phyloP scores from a whole-genome alignment of 2,113 vertebrate species.

The Ictidomys tridecemlineatus region DNA sequence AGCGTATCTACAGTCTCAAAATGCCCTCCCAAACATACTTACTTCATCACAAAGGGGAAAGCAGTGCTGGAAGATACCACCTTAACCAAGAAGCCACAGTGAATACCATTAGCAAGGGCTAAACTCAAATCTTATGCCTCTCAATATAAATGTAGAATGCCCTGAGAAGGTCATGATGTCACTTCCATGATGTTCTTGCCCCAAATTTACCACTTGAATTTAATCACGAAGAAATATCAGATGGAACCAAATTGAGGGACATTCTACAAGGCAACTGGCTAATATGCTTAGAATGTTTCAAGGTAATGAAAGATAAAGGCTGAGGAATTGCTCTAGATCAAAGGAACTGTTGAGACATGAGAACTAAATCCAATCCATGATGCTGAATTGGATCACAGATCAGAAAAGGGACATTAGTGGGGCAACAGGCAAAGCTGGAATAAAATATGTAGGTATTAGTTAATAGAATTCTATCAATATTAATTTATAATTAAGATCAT shows the following conservation, averaged over 20 bases:
- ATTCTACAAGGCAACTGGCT: neutral
- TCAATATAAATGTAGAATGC: neutral
- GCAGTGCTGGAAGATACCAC: neutral
- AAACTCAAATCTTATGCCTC: neutral
- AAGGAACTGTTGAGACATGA: neutral
- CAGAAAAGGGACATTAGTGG: neutral
- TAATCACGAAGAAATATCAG: conserved; percentile 42
- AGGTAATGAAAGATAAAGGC: neutral
- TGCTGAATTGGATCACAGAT: too few relatives aligned
- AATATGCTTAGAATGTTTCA: neutral
- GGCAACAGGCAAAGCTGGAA: neutral
- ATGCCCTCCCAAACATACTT: neutral
- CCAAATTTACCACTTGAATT: neutral
- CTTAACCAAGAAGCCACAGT: neutral
- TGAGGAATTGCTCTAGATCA: neutral
- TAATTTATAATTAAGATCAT: neutral
- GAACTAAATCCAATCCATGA: neutral
- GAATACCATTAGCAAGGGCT: neutral
- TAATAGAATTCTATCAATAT: neutral
- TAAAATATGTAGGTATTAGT: neutral
- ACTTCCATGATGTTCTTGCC: neutral
- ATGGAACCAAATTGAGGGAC: neutral
- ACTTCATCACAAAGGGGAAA: neutral
- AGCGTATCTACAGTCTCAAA: neutral
- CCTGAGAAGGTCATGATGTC: neutral